Evolutionary conservation across 2,113 vertebrate species (phyloP).

Genomic region (Cryptotis parvus): DNA sequence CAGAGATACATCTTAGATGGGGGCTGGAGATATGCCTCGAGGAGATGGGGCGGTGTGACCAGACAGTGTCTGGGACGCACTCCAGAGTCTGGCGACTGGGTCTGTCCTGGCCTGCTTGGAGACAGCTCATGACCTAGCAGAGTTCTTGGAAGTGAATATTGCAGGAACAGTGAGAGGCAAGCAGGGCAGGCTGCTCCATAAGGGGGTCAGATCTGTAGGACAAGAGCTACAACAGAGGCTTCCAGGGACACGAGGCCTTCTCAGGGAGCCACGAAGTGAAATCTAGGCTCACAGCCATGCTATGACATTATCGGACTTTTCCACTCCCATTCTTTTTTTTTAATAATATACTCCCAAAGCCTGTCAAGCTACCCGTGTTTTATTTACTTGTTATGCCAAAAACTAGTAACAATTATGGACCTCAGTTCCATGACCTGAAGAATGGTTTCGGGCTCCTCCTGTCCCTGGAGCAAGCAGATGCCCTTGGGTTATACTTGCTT

Average conservation of each 20-base stretch:
- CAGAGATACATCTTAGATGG: too few species aligned
- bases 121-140: background rate
- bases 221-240: background rate
- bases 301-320: background rate
- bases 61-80: too few species aligned
- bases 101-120: background rate
- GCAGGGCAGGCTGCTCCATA: background rate
- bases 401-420: too few species aligned
- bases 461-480: too few species aligned
- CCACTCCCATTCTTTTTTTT: too few species aligned
- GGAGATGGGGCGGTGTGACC: background rate
- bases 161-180: background rate
- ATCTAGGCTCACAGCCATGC: background rate
- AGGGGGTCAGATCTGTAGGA: background rate
- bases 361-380: too few species aligned
- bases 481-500: too few species aligned
- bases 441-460: too few species aligned
- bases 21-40: too few species aligned
- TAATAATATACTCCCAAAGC: too few species aligned
- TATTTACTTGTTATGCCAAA: too few species aligned
- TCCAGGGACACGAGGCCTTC: background rate
- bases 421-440: too few species aligned
- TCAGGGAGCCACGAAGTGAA: background rate
- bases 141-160: background rate
- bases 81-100: background rate